Evolutionary conservation across 1,140 invertebrate species (phyloP), one percentile per base, ranked within the genome.

Genomic region (Olivierus martensii): DNA sequence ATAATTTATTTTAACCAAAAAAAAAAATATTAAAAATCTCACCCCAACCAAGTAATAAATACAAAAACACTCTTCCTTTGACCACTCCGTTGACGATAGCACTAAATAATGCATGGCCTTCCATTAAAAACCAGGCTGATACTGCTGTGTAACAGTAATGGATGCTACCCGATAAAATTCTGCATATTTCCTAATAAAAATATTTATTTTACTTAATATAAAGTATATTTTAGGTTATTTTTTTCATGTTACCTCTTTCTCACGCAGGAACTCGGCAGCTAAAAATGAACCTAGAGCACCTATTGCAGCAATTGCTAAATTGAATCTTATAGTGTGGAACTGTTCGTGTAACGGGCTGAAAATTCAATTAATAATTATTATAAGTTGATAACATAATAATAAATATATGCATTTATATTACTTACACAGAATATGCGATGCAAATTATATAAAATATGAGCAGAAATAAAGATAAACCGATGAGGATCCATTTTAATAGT

Each of bases 251-350:
- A 41, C 39, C 22, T 28, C 22, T 3, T 28, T 15, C 6, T 41
- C 17, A 4, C 17, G 14, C 11, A 41, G 7, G 34, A 15, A 55
- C 17, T 64, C 64, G 14, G 58, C 59, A n/a, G 56, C 44, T 12
- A 57, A 28, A 49, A 66, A 61, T 1, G 53, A 54, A 3, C 58
- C 45, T 3, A 56, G 38, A 42, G 57, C 65, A 14, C 49, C 36
- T 4, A 65, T 35, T 14, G 62, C 59, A 3, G 57, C 58, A 4
- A 61, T 11, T 2, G 62, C 58, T 46, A 62, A 34, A 45, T 66
- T 60, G 12, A 65, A 10, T 1, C 65, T 56, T 43, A 66, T 64
- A n/a, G 63, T 50, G 46, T 66, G 64, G 46, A 65, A 66, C 50
- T 62, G 59, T 47, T 65, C 65, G 19, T 64, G 61, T 9, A 66